A percentile compares a stretch with the other conserved stretches of the same genome.
Conservation (phyloP, 1,140 invertebrate species). For the Zaprionus kolodkinae region DNA sequence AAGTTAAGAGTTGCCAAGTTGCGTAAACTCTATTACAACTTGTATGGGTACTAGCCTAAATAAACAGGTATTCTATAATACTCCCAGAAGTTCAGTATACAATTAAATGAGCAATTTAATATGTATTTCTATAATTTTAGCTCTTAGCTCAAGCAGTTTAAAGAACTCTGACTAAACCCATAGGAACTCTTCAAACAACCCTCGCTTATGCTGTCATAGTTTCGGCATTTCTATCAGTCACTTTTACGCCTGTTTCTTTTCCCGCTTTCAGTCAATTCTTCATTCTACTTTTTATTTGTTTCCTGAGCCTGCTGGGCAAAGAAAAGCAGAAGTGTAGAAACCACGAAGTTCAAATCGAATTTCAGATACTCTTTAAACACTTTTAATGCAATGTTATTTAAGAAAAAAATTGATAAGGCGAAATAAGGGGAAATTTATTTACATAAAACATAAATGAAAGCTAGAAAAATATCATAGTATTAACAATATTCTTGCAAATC, state of each 20-base stretch:
- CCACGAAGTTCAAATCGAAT: background rate
- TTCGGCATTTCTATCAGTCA: constrained; percentile 70
- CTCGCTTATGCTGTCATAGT: constrained; percentile 63
- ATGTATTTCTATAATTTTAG: too few species aligned
- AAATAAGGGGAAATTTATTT: too few species aligned
- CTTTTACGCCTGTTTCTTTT: constrained; percentile 55
- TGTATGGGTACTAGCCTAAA: background rate
- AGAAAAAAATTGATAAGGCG: too few species aligned
- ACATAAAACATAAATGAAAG: too few species aligned
- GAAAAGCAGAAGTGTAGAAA: constrained; percentile 41
- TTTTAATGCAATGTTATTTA: too few species aligned
- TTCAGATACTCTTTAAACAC: background rate
- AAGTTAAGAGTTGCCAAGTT: constrained; percentile 4
- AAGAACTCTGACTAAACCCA: background rate
- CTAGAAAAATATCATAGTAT: too few species aligned
- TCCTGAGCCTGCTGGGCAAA: constrained; percentile 15
- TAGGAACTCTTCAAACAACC: background rate
- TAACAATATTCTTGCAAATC: too few species aligned
- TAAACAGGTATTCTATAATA: background rate
- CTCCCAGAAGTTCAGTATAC: background rate
- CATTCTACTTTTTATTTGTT: constrained; percentile 7
- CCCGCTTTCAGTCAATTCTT: constrained; percentile 30
- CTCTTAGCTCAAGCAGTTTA: too few species aligned
- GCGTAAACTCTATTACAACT: background rate
- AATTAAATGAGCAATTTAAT: background rate